Conservation (phyloP, 1,140 invertebrate species). For the Glomeris maerens region DNA sequence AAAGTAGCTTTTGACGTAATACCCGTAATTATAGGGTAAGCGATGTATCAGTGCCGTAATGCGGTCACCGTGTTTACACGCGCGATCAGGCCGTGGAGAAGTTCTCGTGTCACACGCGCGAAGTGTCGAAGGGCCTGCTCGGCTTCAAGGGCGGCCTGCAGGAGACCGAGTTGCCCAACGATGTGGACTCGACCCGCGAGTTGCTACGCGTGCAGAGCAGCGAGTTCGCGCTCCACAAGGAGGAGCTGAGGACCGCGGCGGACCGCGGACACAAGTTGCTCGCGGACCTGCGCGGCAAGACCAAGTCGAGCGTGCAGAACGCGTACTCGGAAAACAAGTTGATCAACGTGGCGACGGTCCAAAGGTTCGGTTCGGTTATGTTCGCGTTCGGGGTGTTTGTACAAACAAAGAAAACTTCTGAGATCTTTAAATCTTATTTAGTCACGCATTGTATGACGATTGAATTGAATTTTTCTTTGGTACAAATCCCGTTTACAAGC, state of each 20-base stretch:
- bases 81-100: constrained; percentile 86
- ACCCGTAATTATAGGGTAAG: not conserved
- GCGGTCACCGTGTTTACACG: too few relatives aligned
- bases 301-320: too few relatives aligned
- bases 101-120: constrained; percentile 75
- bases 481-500: too few relatives aligned
- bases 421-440: too few relatives aligned
- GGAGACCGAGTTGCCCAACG: constrained; percentile 67
- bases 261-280: constrained; percentile 70
- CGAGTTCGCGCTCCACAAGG: constrained; percentile 52
- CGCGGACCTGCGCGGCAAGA: constrained; percentile 50
- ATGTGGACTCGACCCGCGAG: constrained; percentile 54
- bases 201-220: constrained; percentile 47
- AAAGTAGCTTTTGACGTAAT: too few relatives aligned
- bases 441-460: too few relatives aligned
- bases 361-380: constrained; percentile 44
- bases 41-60: not conserved
- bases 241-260: constrained; percentile 63
- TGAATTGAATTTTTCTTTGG: too few relatives aligned
- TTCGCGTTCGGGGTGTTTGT: too few relatives aligned
- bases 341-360: constrained; percentile 80
- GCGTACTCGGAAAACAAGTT: constrained; percentile 42
- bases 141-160: constrained; percentile 66
- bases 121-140: constrained; percentile 67
- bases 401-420: too few relatives aligned